Base-by-base conservation (phyloP, 2,888 invertebrate genomes). In the Eudasyphora cyanicolor region DNA sequence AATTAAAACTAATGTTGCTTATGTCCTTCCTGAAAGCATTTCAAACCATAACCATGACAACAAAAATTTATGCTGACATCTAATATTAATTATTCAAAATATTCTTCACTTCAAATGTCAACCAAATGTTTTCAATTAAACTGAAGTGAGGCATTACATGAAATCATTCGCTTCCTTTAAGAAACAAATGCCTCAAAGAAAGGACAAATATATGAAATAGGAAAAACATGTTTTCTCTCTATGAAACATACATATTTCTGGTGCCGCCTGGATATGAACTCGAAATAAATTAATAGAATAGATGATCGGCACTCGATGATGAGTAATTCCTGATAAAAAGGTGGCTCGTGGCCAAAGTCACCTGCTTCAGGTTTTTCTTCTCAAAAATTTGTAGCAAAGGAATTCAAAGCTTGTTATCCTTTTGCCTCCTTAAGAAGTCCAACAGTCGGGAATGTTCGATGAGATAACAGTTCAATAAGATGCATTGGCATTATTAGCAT, bases 351-450 rank as follows among this genome's bases (percentile, higher is more conserved):
- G 21, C 54, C 19, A 54, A 21, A 54, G 54, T 21, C 54, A 54
- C 54, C 54, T 54, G 54, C 21, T 54, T 19, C 17, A 14, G 45
- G 12, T 38, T 7, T 38, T 49, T 49, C 19, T 19, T 3, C 3
- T 54, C 2, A 21, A 7, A 21, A 10, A 21, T 12, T 54, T 19
- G 21, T 54, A 54, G 54, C 54, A 21, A 21, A 24, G 12, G 21
- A 54, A 54, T 54, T 54, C 19, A 54, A 19, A 54, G 54, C 21
- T 54, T 54, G 54, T 54, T 54, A 54, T 54, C 21, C 54, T 24
- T 54, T 10, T 19, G 54, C 19, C 1, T 54, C 54, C 24, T 21
- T 2, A 21, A 54, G 54, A 21, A 54, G 21, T 54, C 12, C 24
- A 54, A 54, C 21, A 49, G 6, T 54, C 21, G n/a, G n/a, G n/a